phyloP scores from a whole-genome alignment of 2,797 vertebrate species.

The Sebastes paucispinis region DNA sequence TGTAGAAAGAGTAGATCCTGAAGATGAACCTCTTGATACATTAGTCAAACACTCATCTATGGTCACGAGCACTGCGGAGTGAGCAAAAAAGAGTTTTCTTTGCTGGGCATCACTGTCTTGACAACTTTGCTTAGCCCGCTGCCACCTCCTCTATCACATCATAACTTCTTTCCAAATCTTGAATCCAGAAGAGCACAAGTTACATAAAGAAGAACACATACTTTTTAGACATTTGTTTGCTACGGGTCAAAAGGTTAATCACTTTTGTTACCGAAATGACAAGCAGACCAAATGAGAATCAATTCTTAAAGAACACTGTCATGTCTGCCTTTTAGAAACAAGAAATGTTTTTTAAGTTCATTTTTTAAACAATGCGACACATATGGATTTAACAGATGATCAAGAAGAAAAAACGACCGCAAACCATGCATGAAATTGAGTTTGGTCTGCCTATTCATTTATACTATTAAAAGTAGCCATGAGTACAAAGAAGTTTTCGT shows the following conservation, averaged over 20 bases:
- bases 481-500: background rate
- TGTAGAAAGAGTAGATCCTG: background rate
- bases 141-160: background rate
- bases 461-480: background rate
- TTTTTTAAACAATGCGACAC: background rate
- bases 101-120: background rate
- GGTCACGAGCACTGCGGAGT: background rate
- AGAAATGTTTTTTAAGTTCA: background rate
- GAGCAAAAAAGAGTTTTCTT: background rate
- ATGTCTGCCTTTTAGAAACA: background rate
- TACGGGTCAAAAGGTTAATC: background rate
- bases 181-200: background rate
- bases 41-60: background rate
- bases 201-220: background rate
- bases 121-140: background rate
- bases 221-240: background rate
- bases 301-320: background rate
- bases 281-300: background rate
- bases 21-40: background rate
- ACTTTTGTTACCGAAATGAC: background rate
- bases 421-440: constrained; percentile 42
- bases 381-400: constrained; percentile 15
- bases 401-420: background rate
- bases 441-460: background rate
- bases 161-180: background rate